Evolutionary conservation across 1,140 invertebrate genomes (phyloP), one percentile per base, ranked within the genome.

Genomic region (Coelopa frigida): DNA sequence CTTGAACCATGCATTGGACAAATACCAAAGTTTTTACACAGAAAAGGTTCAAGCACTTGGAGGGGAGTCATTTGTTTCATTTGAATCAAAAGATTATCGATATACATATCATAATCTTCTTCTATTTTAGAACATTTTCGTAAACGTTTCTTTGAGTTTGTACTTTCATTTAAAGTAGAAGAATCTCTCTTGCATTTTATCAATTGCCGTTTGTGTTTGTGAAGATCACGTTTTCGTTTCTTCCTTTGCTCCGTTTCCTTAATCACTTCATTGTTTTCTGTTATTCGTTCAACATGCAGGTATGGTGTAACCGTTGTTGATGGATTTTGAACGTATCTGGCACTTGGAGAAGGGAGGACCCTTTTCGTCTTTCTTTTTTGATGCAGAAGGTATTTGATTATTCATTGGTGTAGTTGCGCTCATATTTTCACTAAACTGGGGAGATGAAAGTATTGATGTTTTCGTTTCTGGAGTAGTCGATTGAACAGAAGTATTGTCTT

Each of bases 21-120:
- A 91, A 71, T 42, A 18, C 42, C 27, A 59, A 84, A 89, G 60
- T 90, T 92, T 37, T 83, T 82, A 38, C 83, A 81, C 10, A 97
- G 73, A 45, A 83, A 72, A 12, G 94, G 94, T 68, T 98, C 94
- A 49, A 89, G 78, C 32, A 97, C 86, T 49, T 82, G 78, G 72
- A 97, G 82, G 6, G 85, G 78, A 12, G 87, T 89, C 55, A 96
- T 75, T 47, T 83, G 80, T 22, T 87, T 75, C 27, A 97, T 68
- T 61, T 95, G 90, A 18, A 75, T 74, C 79, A 94, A 85, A 22
- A 95, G 73, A 57, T 83, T 85, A 56, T 94, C 92, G 52, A 93
- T 85, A 60, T 85, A 94, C 6, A 81, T 82, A 64, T 94, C 91
- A 68, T 91, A 90, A 71, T 94, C 90, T 73, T 94, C 91, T 56